Percentiles rank a stretch among this genome's conserved stretches.
Conservation (phyloP, 1,140 invertebrate species). For the Catajapyx aquilonaris region DNA sequence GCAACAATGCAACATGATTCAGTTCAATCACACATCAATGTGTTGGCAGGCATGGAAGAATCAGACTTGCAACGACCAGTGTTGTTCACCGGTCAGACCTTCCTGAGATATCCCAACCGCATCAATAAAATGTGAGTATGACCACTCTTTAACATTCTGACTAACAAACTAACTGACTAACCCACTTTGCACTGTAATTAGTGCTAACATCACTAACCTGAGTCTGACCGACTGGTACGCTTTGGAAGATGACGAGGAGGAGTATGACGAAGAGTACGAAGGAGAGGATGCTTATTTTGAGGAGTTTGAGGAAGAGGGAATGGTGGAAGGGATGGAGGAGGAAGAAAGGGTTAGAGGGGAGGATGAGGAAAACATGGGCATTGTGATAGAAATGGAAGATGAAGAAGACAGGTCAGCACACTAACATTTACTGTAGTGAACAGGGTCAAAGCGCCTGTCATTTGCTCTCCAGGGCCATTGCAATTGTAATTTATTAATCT, state of each 20-base stretch:
- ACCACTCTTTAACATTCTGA: neutral
- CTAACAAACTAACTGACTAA: slow-evolving; percentile 3
- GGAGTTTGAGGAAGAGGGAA: slow-evolving; percentile 5
- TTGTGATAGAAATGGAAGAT: slow-evolving; percentile 1
- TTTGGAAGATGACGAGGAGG: slow-evolving; percentile 23
- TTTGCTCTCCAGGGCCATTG: too few species aligned
- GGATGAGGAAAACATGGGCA: neutral
- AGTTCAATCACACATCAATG: too few species aligned
- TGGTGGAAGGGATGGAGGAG: neutral
- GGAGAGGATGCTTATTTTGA: slow-evolving; percentile 18
- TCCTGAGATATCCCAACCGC: slow-evolving; percentile 36
- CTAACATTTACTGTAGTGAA: too few species aligned
- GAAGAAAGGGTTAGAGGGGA: neutral
- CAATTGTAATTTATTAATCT: too few species aligned
- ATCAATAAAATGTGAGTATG: slow-evolving; percentile 30
- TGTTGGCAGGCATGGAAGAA: slow-evolving; percentile 20
- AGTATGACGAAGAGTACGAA: slow-evolving; percentile 22
- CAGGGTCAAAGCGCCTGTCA: too few species aligned
- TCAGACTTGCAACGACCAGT: slow-evolving; percentile 31
- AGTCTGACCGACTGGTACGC: slow-evolving; percentile 16
- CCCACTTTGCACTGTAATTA: slow-evolving; percentile 4
- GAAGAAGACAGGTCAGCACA: too few species aligned
- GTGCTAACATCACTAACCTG: slow-evolving; percentile 5
- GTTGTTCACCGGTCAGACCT: slow-evolving; percentile 37
- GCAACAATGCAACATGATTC: too few species aligned